Base-by-base conservation (phyloP, 2,888 invertebrate genomes). In the Erebia aethiops region DNA sequence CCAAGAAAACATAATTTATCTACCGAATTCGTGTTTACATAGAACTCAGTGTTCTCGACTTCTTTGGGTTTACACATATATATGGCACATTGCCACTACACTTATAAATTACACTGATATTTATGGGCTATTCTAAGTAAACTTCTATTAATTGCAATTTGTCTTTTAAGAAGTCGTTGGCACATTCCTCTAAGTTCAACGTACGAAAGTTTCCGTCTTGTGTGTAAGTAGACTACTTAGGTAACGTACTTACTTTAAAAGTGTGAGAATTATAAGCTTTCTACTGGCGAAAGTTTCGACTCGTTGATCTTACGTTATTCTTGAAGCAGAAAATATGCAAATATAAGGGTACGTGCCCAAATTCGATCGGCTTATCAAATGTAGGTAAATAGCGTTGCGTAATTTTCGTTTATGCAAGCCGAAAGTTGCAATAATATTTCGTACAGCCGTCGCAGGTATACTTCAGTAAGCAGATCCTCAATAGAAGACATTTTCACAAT, bases 261-360 rank as follows among this genome's bases (percentile, higher is more conserved):
- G 64, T 64, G n/a, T 64, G 41, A 41, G 54, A 64, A 52, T 52
- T 64, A 41, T 52, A 16, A 64, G 41, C 35, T 64, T 52, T 64
- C 11, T 64, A 46, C 41, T 52, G 16, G 51, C 16, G 52, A 11
- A 64, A 64, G 41, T 64, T 64, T 62, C 14, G n/a, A 41, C 52
- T 64, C 52, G 41, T 52, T 64, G n/a, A 2, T 52, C 26, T 52
- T 52, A 35, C 13, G 14, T n/a, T n/a, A 8, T 41, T 35, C 41
- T 16, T 41, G 10, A 41, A 35, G 10, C 14, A 41, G 21, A 4
- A 35, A 9, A n/a, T 60, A 26, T 26, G 26, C 35, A 58, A 58
- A n/a, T n/a, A n/a, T 9, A n/a, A 52, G 52, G 16, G 9, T 52
- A 2, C n/a, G 52, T 52, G 52, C n/a, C n/a, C n/a, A 52, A 52